Conservation (phyloP, 1,140 invertebrate genomes). For the Heliothis subflexa region DNA sequence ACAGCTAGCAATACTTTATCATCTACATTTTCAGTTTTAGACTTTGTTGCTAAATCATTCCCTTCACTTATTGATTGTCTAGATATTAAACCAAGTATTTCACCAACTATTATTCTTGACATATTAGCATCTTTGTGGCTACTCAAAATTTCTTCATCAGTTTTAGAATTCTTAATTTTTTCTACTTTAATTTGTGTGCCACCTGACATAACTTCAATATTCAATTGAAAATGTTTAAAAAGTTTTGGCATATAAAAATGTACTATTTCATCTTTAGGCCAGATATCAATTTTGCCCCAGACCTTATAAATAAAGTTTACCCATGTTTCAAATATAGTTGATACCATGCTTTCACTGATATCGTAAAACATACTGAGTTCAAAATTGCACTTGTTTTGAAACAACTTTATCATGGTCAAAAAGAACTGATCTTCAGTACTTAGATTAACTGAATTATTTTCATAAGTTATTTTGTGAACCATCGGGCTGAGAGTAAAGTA, state of each 20-base stretch:
- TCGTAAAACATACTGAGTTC: background rate
- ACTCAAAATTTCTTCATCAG: too few relatives aligned
- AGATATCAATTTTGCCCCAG: background rate
- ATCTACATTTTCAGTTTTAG: too few relatives aligned
- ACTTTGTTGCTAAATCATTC: too few relatives aligned
- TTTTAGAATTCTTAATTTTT: too few relatives aligned
- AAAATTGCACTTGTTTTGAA: background rate
- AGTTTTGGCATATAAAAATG: background rate
- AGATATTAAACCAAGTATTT: too few relatives aligned
- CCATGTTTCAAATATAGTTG: background rate
- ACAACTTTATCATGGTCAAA: background rate
- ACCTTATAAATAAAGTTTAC: background rate
- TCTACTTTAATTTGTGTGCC: background rate
- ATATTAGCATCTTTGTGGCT: too few relatives aligned
- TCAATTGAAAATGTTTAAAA: background rate
- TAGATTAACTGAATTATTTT: background rate
- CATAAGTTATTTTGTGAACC: background rate
- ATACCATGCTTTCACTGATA: background rate
- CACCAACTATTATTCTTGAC: too few relatives aligned
- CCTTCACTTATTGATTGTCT: too few relatives aligned
- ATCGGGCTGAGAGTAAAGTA: background rate
- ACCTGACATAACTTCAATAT: background rate
- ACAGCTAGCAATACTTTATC: background rate
- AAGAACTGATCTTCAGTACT: background rate
- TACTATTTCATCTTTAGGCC: background rate